Percentiles rank a stretch among this genome's conserved stretches.
These are phyloP conservation scores for Phaetusa simplex DNA, from an alignment of 2,113 vertebrate species.

Conservation along the genomic window DNA sequence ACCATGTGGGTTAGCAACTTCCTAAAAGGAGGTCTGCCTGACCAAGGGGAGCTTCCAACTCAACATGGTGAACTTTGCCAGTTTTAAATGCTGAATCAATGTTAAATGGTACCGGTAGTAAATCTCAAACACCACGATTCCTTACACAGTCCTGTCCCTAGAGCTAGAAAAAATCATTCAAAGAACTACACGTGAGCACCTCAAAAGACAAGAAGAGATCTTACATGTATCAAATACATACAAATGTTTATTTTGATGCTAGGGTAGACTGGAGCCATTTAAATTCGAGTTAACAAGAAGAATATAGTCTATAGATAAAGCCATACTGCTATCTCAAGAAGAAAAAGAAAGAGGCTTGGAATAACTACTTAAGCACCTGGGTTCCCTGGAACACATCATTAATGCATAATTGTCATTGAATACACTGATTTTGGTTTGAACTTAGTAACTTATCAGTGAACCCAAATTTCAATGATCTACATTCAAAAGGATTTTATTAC, in stretches of 20 bases:
- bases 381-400: neutral
- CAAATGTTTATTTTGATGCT: neutral
- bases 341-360: neutral
- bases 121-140: neutral
- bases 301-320: neutral
- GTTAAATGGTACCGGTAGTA: neutral
- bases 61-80: neutral
- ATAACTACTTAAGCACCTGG: neutral
- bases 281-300: neutral
- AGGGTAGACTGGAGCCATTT: neutral
- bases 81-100: neutral
- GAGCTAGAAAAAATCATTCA: neutral
- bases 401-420: neutral
- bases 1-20: neutral
- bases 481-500: neutral
- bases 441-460: neutral
- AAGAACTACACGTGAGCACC: neutral
- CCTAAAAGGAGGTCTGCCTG: neutral
- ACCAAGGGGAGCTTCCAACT: neutral
- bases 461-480: neutral
- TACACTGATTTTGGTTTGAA: constrained; percentile 29
- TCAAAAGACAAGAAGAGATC: neutral
- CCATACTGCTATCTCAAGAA: neutral
- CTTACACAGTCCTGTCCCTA: neutral
- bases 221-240: neutral